A percentile compares a stretch with the other conserved stretches of the same genome.
Evolutionary conservation across 2,113 vertebrate species (phyloP).

Genomic region (Silurus glanis): DNA sequence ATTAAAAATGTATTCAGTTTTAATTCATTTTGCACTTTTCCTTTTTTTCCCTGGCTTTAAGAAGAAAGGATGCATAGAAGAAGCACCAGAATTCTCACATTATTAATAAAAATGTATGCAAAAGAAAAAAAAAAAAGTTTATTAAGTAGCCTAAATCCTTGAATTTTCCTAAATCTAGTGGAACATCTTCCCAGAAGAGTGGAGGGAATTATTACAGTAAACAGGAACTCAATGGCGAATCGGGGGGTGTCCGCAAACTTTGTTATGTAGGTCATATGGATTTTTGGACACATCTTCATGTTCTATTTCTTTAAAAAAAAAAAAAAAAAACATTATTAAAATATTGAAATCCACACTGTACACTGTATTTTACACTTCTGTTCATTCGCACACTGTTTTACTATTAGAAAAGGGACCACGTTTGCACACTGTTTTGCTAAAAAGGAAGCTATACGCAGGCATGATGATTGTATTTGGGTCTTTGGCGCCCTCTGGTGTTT

Average conservation of each 20-base stretch:
- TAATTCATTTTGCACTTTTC: not conserved
- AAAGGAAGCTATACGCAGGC: not conserved
- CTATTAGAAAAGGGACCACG: constrained; percentile 18
- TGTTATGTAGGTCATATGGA: not conserved
- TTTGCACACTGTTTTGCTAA: constrained; percentile 23
- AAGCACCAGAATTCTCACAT: too few relatives aligned
- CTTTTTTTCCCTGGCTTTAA: not conserved
- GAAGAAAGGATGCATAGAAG: not conserved
- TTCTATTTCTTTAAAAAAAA: not conserved
- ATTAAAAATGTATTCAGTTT: not conserved
- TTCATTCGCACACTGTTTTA: constrained; percentile 10
- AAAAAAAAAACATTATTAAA: not conserved
- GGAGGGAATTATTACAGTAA: too few relatives aligned
- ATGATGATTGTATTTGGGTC: constrained; percentile 28
- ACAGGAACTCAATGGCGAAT: too few relatives aligned
- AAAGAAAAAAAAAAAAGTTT: too few relatives aligned
- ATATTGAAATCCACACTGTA: constrained; percentile 7
- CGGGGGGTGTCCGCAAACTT: too few relatives aligned
- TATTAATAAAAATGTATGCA: too few relatives aligned
- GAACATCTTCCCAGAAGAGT: too few relatives aligned
- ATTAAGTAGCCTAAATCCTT: too few relatives aligned
- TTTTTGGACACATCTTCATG: not conserved
- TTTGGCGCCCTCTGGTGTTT: constrained; percentile 47
- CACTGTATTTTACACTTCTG: constrained; percentile 25
- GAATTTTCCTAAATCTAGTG: too few relatives aligned